A percentile compares a stretch with the other conserved stretches of the same genome.
These are phyloP conservation scores for Gymnorhina tibicen DNA, from an alignment of 2,113 vertebrate genomes.

Conservation along the genomic window DNA sequence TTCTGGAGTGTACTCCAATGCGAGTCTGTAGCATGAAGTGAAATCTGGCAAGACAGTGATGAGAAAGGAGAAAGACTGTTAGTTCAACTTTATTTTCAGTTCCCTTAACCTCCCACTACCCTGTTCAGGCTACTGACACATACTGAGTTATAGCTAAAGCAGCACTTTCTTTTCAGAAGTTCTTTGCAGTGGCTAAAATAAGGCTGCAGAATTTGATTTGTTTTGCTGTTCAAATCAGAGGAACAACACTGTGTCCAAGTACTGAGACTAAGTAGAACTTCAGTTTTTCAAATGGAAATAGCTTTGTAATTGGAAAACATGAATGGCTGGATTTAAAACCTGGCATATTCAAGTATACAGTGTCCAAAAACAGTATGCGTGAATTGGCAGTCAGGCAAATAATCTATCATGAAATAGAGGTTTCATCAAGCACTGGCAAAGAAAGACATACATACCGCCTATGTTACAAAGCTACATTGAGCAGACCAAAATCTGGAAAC, in stretches of 20 bases:
- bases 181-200: background rate
- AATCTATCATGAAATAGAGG: background rate
- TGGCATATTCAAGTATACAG: background rate
- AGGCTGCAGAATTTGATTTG: background rate
- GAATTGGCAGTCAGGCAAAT: background rate
- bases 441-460: background rate
- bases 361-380: background rate
- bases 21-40: background rate
- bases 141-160: background rate
- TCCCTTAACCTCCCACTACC: background rate
- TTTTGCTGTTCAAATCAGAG: background rate
- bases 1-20: background rate
- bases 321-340: conserved; percentile 11
- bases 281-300: conserved; percentile 24
- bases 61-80: background rate
- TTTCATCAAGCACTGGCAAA: background rate
- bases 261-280: background rate
- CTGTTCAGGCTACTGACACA: background rate
- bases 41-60: background rate
- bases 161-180: background rate
- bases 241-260: background rate
- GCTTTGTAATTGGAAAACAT: conserved; percentile 1
- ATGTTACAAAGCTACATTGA: background rate
- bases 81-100: background rate
- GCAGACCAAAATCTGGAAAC: background rate